Evolutionary conservation across 2,113 vertebrate genomes (phyloP).

Genomic region (Silurus asotus): DNA sequence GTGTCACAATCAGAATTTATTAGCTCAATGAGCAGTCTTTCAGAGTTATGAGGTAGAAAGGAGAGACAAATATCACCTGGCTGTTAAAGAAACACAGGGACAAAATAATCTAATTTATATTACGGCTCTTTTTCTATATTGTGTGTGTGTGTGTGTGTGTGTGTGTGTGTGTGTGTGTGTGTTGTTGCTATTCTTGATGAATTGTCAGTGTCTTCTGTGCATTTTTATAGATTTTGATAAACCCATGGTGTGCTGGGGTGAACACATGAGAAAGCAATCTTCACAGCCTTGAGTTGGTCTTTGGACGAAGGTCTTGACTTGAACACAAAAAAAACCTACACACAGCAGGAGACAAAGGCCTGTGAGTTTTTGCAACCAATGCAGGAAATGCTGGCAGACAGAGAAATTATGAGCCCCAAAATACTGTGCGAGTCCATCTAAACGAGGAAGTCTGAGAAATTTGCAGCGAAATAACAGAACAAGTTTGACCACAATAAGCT

Average conservation of each 20-base stretch:
- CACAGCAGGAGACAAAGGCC: constrained; percentile 20
- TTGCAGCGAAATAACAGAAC: constrained; percentile 34
- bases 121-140: not conserved
- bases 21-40: not conserved
- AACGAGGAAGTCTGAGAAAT: constrained; percentile 24
- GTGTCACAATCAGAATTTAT: not conserved
- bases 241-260: not conserved
- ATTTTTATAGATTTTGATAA: not conserved
- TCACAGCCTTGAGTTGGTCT: not conserved
- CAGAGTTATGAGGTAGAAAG: not conserved
- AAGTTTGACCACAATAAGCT: constrained; percentile 22
- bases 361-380: constrained; percentile 7
- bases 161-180: not conserved
- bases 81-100: not conserved
- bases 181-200: too few species aligned
- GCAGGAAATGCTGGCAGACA: constrained; percentile 40
- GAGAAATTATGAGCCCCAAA: constrained; percentile 10
- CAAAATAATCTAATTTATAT: not conserved
- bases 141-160: not conserved
- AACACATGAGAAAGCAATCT: not conserved
- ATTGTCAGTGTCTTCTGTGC: not conserved
- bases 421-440: constrained; percentile 2
- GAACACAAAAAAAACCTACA: not conserved
- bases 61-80: not conserved
- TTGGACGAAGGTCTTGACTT: constrained; percentile 8